Percentiles rank a stretch among this genome's conserved stretches.
phyloP scores from a whole-genome alignment of 2,888 invertebrate genomes.

The Lysandra bellargus region DNA sequence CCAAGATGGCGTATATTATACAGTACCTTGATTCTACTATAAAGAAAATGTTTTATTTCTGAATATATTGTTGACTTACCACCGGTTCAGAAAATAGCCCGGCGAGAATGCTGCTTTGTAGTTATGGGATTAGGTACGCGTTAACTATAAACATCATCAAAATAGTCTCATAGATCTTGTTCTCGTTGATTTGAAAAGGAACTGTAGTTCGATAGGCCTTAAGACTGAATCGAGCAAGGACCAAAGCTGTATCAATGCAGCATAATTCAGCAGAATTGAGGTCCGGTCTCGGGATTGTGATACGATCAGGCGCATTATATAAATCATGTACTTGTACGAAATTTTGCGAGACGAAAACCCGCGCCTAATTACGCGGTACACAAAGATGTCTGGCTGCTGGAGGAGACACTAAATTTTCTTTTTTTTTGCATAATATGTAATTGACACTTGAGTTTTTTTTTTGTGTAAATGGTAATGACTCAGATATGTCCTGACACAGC shows the following conservation, averaged over 20 bases:
- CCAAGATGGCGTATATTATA: background rate
- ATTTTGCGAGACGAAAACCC: conserved; percentile 60
- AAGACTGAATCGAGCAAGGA: background rate
- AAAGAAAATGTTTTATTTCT: too few species aligned
- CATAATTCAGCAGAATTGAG: background rate
- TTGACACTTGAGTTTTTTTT: too few species aligned
- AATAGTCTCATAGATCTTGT: too few species aligned
- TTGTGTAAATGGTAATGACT: too few species aligned
- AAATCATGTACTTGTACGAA: conserved; percentile 57
- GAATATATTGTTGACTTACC: too few species aligned
- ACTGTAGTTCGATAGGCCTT: background rate
- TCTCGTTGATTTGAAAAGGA: too few species aligned
- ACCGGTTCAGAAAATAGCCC: too few species aligned
- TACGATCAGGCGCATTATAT: conserved; percentile 58
- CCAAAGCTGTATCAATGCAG: background rate
- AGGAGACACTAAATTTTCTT: conserved; percentile 40
- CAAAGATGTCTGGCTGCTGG: conserved; percentile 46
- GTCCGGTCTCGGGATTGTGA: background rate
- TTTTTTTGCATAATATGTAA: background rate
- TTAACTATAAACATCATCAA: too few species aligned
- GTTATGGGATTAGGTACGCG: too few species aligned
- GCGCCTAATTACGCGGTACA: conserved; percentile 61
- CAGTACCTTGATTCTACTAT: background rate
- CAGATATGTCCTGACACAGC: too few species aligned
- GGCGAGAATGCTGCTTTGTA: too few species aligned